Evolutionary conservation across 2,797 vertebrate species (phyloP).

Genomic region (Oreochromis mossambicus): DNA sequence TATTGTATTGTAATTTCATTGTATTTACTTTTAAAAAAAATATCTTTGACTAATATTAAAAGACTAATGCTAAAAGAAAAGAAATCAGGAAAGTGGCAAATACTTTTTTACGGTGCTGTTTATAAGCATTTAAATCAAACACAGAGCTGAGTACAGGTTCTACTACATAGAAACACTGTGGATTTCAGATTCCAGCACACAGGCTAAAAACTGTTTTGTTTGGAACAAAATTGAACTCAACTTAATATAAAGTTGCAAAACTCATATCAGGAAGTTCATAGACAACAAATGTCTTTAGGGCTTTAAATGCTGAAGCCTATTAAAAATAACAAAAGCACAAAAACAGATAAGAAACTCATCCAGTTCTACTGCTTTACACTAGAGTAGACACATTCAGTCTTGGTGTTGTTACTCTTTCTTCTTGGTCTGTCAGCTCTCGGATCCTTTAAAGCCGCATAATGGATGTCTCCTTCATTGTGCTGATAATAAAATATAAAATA

Average conservation of each 20-base stretch:
- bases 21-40: neutral
- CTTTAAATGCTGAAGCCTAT: neutral
- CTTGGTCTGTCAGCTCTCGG: neutral
- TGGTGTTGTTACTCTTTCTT: neutral
- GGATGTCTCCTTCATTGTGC: constrained; percentile 23
- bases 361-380: neutral
- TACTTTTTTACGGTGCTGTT: rapidly evolving
- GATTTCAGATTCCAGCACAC: rapidly evolving
- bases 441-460: constrained; percentile 15
- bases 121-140: rapidly evolving
- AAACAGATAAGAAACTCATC: neutral
- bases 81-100: rapidly evolving
- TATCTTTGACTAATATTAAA: rapidly evolving
- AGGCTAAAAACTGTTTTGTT: neutral
- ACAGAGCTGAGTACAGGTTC: neutral
- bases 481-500: neutral
- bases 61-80: neutral
- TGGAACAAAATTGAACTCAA: rapidly evolving
- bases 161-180: rapidly evolving
- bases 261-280: neutral
- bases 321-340: neutral
- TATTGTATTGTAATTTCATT: neutral
- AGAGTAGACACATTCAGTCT: constrained; percentile 7
- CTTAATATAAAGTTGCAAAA: neutral
- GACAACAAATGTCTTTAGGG: rapidly evolving